phyloP scores from a whole-genome alignment of 2,797 vertebrate genomes.

The Malacoraja senta region DNA sequence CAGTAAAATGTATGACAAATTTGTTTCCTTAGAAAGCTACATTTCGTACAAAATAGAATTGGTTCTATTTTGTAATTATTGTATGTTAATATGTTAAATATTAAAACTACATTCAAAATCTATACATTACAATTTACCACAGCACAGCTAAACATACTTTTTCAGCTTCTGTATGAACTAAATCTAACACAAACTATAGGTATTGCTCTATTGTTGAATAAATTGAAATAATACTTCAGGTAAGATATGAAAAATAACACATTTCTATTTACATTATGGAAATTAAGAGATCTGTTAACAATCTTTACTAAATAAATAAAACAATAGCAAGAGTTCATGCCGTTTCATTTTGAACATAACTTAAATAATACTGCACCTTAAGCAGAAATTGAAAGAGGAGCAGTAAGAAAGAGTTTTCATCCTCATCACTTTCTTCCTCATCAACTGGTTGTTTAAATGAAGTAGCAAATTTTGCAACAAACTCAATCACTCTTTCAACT shows the following conservation, averaged over 20 bases:
- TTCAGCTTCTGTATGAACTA: background rate
- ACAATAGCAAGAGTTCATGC: background rate
- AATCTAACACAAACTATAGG: background rate
- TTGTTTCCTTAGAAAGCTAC: background rate
- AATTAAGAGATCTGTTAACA: background rate
- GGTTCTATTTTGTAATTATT: background rate
- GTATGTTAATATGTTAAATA: background rate
- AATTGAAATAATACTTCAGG: background rate
- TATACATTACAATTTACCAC: background rate
- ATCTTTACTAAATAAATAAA: background rate
- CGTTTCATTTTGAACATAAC: background rate
- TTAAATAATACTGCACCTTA: slow-evolving; percentile 62
- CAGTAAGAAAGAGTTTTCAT: slow-evolving; percentile 72
- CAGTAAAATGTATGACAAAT: background rate
- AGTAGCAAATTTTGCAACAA: slow-evolving; percentile 75
- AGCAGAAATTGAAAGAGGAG: slow-evolving; percentile 82
- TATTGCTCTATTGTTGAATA: background rate
- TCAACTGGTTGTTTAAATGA: slow-evolving; percentile 65
- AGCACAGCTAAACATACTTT: background rate
- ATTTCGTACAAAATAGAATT: background rate
- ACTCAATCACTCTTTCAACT: slow-evolving; percentile 81
- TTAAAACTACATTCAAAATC: background rate
- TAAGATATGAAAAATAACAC: background rate
- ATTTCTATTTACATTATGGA: background rate
- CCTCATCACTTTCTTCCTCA: slow-evolving; percentile 52